Conservation (phyloP, 2,888 invertebrate species). For the Steinernema carpocapsae region DNA sequence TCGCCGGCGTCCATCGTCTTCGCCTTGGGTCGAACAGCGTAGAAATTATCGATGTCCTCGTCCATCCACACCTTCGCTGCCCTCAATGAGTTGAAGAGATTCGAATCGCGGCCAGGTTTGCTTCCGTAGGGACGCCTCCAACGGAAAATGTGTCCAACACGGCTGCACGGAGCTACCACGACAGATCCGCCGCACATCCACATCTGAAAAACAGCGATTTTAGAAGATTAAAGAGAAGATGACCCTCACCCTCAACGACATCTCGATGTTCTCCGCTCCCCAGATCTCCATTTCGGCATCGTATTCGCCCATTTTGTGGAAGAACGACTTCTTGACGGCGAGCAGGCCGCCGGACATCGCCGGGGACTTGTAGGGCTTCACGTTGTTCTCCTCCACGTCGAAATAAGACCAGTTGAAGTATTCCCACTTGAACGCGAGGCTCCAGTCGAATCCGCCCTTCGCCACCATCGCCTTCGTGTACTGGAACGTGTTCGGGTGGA, state of each 20-base stretch:
- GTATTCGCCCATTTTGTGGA: conserved; percentile 95
- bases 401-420: conserved; percentile 79
- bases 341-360: conserved; percentile 82
- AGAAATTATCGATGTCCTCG: conserved; percentile 83
- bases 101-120: conserved; percentile 79
- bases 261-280: conserved; percentile 94
- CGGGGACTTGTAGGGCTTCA: conserved; percentile 62
- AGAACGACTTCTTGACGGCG: conserved; percentile 92
- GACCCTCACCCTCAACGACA: conserved; percentile 85
- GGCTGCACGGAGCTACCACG: conserved; percentile 92
- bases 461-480: conserved; percentile 98
- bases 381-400: conserved; percentile 76
- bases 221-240: conserved; percentile 1
- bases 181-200: conserved; percentile 96
- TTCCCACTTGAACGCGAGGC: conserved; percentile 90
- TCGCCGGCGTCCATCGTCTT: too few relatives aligned
- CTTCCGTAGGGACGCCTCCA: conserved; percentile 96
- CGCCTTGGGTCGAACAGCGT: too few relatives aligned
- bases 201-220: conserved; percentile 78
- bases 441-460: conserved; percentile 99
- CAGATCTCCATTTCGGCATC: conserved; percentile 99
- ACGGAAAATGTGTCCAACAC: conserved; percentile 95
- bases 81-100: conserved; percentile 92
- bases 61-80: conserved; percentile 99
- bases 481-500: conserved; percentile 96